Base-by-base conservation (phyloP, 2,888 invertebrate genomes). In the Buathra laborator region DNA sequence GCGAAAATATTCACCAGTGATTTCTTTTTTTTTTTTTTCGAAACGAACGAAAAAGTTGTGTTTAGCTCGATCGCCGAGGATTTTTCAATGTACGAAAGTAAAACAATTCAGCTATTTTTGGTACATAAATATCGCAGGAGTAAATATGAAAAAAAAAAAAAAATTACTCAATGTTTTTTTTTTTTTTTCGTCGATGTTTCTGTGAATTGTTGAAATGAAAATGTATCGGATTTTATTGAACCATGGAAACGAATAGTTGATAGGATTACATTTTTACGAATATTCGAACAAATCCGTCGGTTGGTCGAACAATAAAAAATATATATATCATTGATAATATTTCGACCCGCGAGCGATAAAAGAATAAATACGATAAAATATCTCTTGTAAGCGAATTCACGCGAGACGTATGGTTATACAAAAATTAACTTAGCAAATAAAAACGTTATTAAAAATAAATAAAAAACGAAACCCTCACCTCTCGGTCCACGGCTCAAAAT, bases 401-500 rank as follows among this genome's bases (percentile, higher is more conserved):
- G 6, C 5, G 53, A 24, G 12, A 48, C 37, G 14, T 46, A 7
- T 24, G 12, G 1, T 56, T 46, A 2, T 14, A 16, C 14, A 24
- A 51, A 44, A 29, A 46, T n/a, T 29, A 66, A 44, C n/a, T 16
- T 37, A 29, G 48, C 24, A 43, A 9, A 37, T 14, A 51, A 10
- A 46, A 44, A 48, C 16, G 12, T 24, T 14, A 14, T 46, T 29
- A 1, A 32, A 29, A 51, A 32, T 48, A 48, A 46, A 14, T 48
- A 29, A 12, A 51, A 1, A 29, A 29, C 5, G 6, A 53, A 71
- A 24, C 10, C 1, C 82, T 85, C 46, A 85, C 85, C 82, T 70
- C 10, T 78, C 79, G 37, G 80, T 67, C 85, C 76, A 85, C 46
- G 53, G 5, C 0, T 85, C 67, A 46, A 48, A 62, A 19, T 76